phyloP scores from a whole-genome alignment of 1,140 invertebrate genomes.

The Bombus affinis region DNA sequence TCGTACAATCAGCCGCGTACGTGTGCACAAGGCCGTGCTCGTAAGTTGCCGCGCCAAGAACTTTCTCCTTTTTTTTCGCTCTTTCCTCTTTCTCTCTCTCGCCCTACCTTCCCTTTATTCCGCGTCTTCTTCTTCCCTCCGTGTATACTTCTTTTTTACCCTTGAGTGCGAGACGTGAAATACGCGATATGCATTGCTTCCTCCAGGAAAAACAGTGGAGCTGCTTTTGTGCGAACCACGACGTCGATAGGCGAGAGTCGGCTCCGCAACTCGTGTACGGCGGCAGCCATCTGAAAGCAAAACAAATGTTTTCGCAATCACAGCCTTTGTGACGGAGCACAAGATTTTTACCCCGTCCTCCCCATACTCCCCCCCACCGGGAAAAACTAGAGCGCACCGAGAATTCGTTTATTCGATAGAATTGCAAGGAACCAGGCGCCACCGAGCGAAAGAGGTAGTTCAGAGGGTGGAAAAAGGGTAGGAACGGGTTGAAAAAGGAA shows the following conservation, averaged over 20 bases:
- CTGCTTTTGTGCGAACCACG: slow-evolving; percentile 46
- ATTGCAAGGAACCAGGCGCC: slow-evolving; percentile 20
- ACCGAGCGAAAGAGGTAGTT: no score
- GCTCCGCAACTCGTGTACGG: slow-evolving; percentile 31
- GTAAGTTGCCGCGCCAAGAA: slow-evolving; percentile 7
- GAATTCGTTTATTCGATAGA: slow-evolving; percentile 57
- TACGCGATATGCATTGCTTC: slow-evolving; percentile 35
- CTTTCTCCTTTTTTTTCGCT: slow-evolving; percentile 27
- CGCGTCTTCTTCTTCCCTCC: slow-evolving; percentile 17
- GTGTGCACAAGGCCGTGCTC: background rate
- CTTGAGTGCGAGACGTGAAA: slow-evolving; percentile 30
- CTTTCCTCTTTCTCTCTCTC: slow-evolving; percentile 30
- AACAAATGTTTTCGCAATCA: slow-evolving; percentile 72
- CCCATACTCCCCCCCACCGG: background rate
- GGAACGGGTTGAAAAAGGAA: background rate
- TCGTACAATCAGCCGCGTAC: slow-evolving; percentile 23
- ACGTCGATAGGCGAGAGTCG: slow-evolving; percentile 10
- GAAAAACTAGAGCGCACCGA: slow-evolving; percentile 37
- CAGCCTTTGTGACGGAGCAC: slow-evolving; percentile 62
- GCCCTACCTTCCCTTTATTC: slow-evolving; percentile 19
- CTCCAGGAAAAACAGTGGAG: slow-evolving; percentile 22
- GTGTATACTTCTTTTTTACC: background rate
- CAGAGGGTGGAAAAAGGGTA: no score
- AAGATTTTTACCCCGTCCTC: background rate
- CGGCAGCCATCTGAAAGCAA: slow-evolving; percentile 64